A percentile compares a stretch with the other conserved stretches of the same genome.
Conservation (phyloP, 2,113 vertebrate genomes). For the Anolis carolinensis region DNA sequence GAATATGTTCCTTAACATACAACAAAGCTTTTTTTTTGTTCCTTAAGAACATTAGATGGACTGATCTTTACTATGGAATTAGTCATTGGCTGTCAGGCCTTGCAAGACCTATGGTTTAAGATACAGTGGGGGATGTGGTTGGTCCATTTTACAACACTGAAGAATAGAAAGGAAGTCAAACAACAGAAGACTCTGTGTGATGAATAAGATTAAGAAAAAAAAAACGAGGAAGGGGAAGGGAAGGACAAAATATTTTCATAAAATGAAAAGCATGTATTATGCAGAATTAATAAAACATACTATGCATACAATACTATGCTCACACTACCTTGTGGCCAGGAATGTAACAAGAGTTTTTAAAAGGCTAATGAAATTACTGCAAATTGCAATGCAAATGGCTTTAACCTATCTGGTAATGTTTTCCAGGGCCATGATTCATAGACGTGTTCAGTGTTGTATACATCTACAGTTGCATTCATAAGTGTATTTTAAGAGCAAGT, state of each 20-base stretch:
- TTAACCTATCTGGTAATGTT: not conserved
- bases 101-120: constrained; percentile 39
- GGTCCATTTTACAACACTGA: constrained; percentile 39
- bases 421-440: not conserved
- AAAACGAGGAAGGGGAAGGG: not conserved
- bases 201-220: constrained; percentile 69
- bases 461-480: not conserved
- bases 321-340: not conserved
- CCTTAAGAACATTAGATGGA: constrained; percentile 46
- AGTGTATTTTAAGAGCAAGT: not conserved
- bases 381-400: not conserved
- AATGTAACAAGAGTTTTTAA: constrained; percentile 6
- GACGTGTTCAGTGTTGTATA: not conserved
- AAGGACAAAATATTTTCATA: not conserved
- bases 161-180: constrained; percentile 63
- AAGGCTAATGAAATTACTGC: not conserved
- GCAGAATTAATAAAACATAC: constrained; percentile 2
- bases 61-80: constrained; percentile 52
- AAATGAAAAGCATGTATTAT: constrained; percentile 44
- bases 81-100: constrained; percentile 41
- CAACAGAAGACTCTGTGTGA: constrained; percentile 82
- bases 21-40: constrained; percentile 29
- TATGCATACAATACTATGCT: constrained; percentile 17
- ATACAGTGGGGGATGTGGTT: constrained; percentile 23
- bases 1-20: constrained; percentile 31